Percentiles rank a stretch among this genome's conserved stretches.
Conservation (phyloP, 2,113 vertebrate genomes). For the Aldabrachelys gigantea region DNA sequence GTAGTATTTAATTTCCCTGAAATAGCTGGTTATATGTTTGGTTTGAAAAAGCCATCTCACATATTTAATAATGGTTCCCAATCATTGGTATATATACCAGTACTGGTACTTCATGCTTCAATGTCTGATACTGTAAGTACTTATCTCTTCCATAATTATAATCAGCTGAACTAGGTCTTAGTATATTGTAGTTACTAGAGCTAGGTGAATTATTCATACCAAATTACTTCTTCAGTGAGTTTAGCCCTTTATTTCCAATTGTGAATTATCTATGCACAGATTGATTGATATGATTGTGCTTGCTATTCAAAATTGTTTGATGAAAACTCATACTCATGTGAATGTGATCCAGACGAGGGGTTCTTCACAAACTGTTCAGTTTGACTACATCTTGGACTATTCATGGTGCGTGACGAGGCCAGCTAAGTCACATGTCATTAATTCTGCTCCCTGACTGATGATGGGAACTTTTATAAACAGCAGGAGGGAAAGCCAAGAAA, state of each 20-base stretch:
- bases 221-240: constrained; percentile 46
- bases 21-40: not conserved
- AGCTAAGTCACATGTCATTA: not conserved
- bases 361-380: not conserved
- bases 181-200: not conserved
- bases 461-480: not conserved
- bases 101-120: not conserved
- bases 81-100: not conserved
- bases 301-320: not conserved
- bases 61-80: not conserved
- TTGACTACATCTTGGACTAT: not conserved
- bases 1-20: constrained; percentile 21
- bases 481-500: not conserved
- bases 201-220: constrained; percentile 6
- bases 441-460: not conserved
- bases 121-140: not conserved
- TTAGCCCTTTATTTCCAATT: not conserved
- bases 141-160: not conserved
- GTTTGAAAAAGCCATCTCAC: constrained; percentile 7
- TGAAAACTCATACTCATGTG: not conserved
- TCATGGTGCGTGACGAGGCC: not conserved
- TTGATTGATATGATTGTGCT: not conserved
- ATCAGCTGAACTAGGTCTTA: not conserved
- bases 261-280: not conserved
- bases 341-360: not conserved